Conservation (phyloP, 53 echinoderm and acorn worm genomes). For the Apostichopus leukothele region DNA sequence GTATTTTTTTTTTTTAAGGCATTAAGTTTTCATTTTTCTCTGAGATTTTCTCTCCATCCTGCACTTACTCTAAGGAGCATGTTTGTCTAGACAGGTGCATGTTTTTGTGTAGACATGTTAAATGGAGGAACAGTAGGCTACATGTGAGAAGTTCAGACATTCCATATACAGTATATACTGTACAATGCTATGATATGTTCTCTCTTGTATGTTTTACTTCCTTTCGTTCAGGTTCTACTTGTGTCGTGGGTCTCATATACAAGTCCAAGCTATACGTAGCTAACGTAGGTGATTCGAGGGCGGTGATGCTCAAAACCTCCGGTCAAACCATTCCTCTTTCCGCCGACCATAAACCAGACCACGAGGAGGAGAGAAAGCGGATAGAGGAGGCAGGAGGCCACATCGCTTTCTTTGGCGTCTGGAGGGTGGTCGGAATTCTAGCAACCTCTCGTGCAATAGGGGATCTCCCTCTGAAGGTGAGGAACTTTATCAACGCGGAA, state of each 20-base stretch:
- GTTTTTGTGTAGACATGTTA: no score
- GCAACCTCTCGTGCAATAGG: slow-evolving; percentile 97
- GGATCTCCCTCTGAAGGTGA: slow-evolving; percentile 88
- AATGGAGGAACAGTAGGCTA: no score
- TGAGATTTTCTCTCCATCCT: no score
- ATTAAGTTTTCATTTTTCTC: no score
- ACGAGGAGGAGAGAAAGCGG: slow-evolving; percentile 79
- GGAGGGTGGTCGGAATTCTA: slow-evolving; percentile 93
- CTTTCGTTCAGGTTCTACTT: slow-evolving; percentile 72
- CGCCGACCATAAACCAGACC: slow-evolving; percentile 95
- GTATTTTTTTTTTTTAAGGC: no score
- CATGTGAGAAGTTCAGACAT: no score
- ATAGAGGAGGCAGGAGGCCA: slow-evolving; percentile 94
- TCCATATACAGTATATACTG: no score
- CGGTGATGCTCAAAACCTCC: slow-evolving; percentile 80
- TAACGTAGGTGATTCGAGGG: slow-evolving; percentile 96
- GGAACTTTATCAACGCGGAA: slow-evolving; percentile 83
- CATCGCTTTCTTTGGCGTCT: slow-evolving; percentile 94
- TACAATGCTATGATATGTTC: not conserved
- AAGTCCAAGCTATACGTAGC: slow-evolving; percentile 79
- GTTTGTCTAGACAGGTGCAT: no score
- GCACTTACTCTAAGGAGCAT: no score
- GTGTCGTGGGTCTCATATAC: slow-evolving; percentile 75
- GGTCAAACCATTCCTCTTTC: slow-evolving; percentile 89
- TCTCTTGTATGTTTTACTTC: not conserved